phyloP scores from a whole-genome alignment of 2,113 vertebrate genomes.

The Sminthopsis crassicaudata region DNA sequence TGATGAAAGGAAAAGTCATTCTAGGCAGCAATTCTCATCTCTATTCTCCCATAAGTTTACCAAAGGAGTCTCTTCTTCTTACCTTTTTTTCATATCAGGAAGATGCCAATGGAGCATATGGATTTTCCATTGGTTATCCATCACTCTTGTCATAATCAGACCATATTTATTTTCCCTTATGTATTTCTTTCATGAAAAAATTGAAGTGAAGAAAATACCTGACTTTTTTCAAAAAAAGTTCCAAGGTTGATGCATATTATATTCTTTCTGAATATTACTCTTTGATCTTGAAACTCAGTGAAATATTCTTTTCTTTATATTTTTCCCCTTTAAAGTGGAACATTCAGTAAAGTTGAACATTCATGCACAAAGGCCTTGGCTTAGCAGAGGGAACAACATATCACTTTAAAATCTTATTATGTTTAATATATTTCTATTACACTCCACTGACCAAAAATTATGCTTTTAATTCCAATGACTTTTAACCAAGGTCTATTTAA shows the following conservation, averaged over 20 bases:
- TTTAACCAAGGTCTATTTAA: slow-evolving; percentile 54
- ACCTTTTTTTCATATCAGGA: not conserved
- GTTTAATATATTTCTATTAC: slow-evolving; percentile 41
- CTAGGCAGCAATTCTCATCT: not conserved
- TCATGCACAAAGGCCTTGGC: slow-evolving; percentile 20
- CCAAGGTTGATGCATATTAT: slow-evolving; percentile 8
- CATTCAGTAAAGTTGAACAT: not conserved
- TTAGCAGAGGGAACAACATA: not conserved
- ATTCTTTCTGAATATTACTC: slow-evolving; percentile 2
- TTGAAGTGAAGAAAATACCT: not conserved
- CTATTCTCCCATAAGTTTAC: not conserved
- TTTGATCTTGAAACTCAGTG: not conserved
- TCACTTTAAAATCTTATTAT: slow-evolving; percentile 50
- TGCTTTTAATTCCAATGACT: slow-evolving; percentile 54
- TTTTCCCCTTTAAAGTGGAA: not conserved
- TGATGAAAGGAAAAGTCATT: not conserved
- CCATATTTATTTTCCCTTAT: not conserved
- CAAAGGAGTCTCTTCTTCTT: not conserved
- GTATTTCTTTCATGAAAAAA: not conserved
- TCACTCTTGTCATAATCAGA: not conserved
- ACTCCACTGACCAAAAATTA: slow-evolving; percentile 49
- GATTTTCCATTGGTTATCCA: not conserved
- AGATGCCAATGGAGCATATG: not conserved
- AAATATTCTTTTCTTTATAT: not conserved
- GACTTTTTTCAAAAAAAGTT: not conserved